phyloP scores from a whole-genome alignment of 2,888 invertebrate genomes.

The Sipha maydis region DNA sequence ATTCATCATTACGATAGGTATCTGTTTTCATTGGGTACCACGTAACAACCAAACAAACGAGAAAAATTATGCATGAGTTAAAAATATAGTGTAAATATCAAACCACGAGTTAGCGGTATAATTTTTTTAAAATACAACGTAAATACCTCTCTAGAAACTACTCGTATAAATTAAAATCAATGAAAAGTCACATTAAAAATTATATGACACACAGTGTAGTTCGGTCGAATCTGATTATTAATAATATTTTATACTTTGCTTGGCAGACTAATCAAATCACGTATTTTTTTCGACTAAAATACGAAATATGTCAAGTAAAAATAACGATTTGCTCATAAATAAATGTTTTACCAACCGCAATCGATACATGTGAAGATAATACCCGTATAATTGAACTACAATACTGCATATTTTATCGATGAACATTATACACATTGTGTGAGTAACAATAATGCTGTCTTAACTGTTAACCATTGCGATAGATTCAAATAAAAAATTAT shows the following conservation, averaged over 20 bases:
- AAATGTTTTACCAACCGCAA: neutral
- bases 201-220: neutral
- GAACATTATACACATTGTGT: neutral
- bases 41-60: no score
- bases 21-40: no score
- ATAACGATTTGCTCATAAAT: neutral
- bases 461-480: neutral
- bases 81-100: no score
- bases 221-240: neutral
- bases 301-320: neutral
- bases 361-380: neutral
- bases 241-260: no score
- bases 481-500: neutral
- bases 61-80: no score
- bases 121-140: no score
- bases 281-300: neutral
- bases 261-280: neutral
- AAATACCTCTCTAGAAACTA: neutral
- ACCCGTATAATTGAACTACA: neutral
- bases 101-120: no score
- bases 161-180: neutral
- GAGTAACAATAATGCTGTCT: conserved; percentile 8
- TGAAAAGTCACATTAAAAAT: neutral
- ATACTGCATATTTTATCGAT: neutral
- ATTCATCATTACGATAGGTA: no score